Percentiles rank a stretch among this genome's conserved stretches.
These are phyloP conservation scores for Lepilemur septentrionalis DNA, from an alignment of 2,797 vertebrate genomes.

Conservation along the genomic window DNA sequence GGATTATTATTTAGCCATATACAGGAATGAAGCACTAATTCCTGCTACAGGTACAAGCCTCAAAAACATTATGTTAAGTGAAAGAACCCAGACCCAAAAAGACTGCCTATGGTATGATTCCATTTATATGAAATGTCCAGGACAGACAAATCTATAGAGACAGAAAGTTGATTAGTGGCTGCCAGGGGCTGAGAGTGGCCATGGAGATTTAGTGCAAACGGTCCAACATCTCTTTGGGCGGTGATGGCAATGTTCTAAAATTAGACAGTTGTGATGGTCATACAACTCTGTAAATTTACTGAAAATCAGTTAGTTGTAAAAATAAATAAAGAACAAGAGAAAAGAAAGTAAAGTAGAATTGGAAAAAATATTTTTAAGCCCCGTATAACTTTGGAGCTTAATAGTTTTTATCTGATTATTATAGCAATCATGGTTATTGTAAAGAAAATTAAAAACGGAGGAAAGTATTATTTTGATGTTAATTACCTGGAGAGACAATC, in stretches of 20 bases:
- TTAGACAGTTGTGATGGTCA: not conserved
- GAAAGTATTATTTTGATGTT: conserved; percentile 49
- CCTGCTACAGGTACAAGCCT: not conserved
- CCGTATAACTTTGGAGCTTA: not conserved
- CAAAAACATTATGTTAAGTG: not conserved
- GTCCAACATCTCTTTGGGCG: not conserved
- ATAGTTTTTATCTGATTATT: conserved; percentile 32
- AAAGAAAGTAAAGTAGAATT: not conserved
- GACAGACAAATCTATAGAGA: not conserved
- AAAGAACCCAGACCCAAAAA: not conserved
- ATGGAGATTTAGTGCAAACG: not conserved
- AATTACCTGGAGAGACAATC: conserved; percentile 50
- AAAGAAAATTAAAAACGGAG: conserved; percentile 46
- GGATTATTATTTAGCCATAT: not conserved
- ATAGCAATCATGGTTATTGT: conserved; percentile 13
- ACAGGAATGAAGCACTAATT: not conserved
- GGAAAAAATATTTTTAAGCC: conserved; percentile 2
- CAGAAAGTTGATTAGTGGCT: not conserved
- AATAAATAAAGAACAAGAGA: not conserved
- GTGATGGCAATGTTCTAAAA: not conserved
- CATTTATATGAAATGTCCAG: not conserved
- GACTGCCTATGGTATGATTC: not conserved
- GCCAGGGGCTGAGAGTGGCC: not conserved
- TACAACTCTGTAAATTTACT: not conserved
- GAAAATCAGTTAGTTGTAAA: not conserved